These are phyloP conservation scores for Aegithalos caudatus DNA, from an alignment of 2,113 vertebrate species.

Conservation along the genomic window DNA sequence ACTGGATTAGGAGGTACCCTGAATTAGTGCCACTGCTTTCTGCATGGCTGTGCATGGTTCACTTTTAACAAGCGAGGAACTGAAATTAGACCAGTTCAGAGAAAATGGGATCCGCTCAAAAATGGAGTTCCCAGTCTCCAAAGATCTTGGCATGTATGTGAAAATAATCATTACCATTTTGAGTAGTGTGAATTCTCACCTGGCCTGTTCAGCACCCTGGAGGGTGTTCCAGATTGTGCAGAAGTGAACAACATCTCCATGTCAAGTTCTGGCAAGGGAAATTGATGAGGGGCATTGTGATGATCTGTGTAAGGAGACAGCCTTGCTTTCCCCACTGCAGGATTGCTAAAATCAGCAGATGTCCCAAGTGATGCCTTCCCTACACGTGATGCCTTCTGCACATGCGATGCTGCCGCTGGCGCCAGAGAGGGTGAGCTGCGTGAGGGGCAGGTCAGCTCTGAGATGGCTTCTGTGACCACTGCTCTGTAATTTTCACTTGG, in stretches of 20 bases:
- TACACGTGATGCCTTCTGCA: fast-evolving
- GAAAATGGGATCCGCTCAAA: background rate
- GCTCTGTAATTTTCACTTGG: constrained; percentile 8
- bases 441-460: background rate
- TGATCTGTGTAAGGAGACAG: background rate
- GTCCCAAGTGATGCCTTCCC: background rate
- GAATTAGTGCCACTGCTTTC: background rate
- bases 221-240: background rate
- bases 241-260: background rate
- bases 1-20: background rate
- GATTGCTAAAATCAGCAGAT: background rate
- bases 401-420: fast-evolving
- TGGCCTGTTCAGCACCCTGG: background rate
- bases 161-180: background rate
- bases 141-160: fast-evolving
- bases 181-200: background rate
- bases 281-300: background rate
- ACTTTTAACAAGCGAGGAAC: background rate
- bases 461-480: background rate
- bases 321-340: background rate
- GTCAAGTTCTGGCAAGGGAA: background rate
- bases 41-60: background rate
- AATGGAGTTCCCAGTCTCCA: background rate
- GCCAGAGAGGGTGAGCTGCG: background rate
- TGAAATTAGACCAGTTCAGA: background rate